Evolutionary conservation across 2,888 invertebrate genomes (phyloP), one percentile per base, ranked within the genome.

Genomic region (Epirrhoe tristata): DNA sequence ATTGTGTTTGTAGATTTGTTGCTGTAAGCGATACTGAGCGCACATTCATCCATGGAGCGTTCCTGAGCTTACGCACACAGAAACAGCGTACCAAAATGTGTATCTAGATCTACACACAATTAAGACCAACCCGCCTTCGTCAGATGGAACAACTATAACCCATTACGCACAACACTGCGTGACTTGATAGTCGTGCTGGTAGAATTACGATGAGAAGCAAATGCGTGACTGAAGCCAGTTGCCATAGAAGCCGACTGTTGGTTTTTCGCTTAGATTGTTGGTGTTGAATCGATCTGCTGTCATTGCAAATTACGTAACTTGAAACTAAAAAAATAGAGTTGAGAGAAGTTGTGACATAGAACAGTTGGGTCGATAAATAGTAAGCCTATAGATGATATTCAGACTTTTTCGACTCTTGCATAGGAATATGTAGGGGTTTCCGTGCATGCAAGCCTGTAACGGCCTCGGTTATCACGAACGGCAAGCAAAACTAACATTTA

Each of bases 401-500:
- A n/a, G n/a, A n/a, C n/a, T n/a, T n/a, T n/a, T n/a, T n/a, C 17
- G n/a, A 16, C 52, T 53, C 31, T 24, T 52, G 55, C 53, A 48
- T 58, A 54, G 17, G 2, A 58, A 55, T 60, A 60, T 36, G 39
- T 62, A 14, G 59, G 34, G 31, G 58, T 14, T 46, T 12, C 34
- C 34, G 50, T 67, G 63, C 12, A 59, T 69, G 63, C 64, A 67
- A 54, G 62, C 66, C 63, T 58, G 60, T 63, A 69, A 70, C 67
- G 71, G 66, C 61, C 65, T 64, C 71, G 75, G 74, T 80, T 79
- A 81, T 81, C 77, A 70, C 70, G 66, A 56, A 65, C 68, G 54
- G 74, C 72, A 66, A 69, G 74, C 63, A 73, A 61, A 71, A 73
- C 74, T 75, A 75, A 74, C 77, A 76, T 77, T 81, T 77, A 83